Evolutionary conservation across 1,140 invertebrate species (phyloP).

Genomic region (Neotoxoptera formosana): DNA sequence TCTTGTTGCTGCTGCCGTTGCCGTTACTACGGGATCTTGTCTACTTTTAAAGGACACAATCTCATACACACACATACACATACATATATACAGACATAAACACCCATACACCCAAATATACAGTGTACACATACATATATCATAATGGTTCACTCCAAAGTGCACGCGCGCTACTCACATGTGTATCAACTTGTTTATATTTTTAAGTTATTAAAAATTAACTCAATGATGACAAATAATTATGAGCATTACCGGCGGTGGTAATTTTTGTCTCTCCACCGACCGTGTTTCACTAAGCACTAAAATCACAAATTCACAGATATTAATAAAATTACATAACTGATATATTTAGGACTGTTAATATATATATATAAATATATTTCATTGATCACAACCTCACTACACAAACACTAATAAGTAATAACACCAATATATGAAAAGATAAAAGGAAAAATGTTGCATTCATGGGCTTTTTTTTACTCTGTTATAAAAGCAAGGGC

Average conservation of each 20-base stretch:
- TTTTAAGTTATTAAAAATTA: neutral
- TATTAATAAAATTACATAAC: neutral
- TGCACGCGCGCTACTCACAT: slow-evolving; percentile 35
- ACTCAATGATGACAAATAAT: neutral
- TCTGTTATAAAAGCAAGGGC: neutral
- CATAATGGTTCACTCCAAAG: slow-evolving; percentile 21
- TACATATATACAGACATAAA: neutral
- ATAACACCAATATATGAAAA: neutral
- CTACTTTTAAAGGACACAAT: neutral
- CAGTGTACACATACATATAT: neutral
- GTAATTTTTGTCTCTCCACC: slow-evolving; percentile 18
- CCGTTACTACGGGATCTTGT: slow-evolving; percentile 27
- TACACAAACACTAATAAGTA: slow-evolving; percentile 34
- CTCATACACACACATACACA: neutral
- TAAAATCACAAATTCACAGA: slow-evolving; percentile 32
- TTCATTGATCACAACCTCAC: neutral
- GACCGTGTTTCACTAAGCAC: neutral
- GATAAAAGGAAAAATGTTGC: neutral
- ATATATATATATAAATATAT: slow-evolving; percentile 7
- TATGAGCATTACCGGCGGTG: slow-evolving; percentile 45
- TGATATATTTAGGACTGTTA: slow-evolving; percentile 14
- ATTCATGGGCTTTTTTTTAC: neutral
- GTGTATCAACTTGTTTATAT: slow-evolving; percentile 34
- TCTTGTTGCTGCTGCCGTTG: slow-evolving; percentile 31
- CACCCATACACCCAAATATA: neutral